These are phyloP conservation scores for Eulemur albifrons DNA, from an alignment of 2,797 vertebrate species.

Conservation along the genomic window DNA sequence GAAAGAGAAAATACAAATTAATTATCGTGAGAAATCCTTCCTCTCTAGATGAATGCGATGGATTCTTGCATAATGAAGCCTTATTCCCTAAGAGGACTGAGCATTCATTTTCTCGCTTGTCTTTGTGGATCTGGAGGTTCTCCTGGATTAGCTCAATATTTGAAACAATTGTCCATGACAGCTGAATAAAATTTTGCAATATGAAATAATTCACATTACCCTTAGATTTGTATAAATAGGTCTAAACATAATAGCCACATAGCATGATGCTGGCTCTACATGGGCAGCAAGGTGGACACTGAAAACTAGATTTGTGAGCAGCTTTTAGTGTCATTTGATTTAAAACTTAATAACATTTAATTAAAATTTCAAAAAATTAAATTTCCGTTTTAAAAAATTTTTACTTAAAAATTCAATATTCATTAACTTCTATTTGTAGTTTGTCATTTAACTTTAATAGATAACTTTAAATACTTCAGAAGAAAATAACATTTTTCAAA, in stretches of 20 bases:
- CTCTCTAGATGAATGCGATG: background rate
- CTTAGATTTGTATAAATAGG: background rate
- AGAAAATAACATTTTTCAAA: background rate
- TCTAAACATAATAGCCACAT: background rate
- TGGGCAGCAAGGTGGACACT: background rate
- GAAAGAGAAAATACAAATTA: slow-evolving; percentile 40
- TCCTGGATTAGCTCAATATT: background rate
- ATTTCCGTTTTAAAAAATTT: background rate
- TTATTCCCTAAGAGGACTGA: background rate
- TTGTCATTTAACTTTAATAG: background rate
- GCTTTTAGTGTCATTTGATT: background rate
- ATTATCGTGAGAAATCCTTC: background rate
- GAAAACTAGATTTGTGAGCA: slow-evolving; percentile 5
- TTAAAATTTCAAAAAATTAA: background rate
- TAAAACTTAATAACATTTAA: background rate
- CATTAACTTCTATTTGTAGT: background rate
- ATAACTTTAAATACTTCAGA: background rate
- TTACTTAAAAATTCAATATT: background rate
- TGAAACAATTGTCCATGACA: background rate
- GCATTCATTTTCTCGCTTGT: background rate
- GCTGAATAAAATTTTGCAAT: background rate
- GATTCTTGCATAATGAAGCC: background rate
- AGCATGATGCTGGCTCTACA: background rate
- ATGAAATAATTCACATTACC: background rate
- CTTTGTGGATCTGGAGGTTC: background rate